These are phyloP conservation scores for Eristalis arbustorum DNA, from an alignment of 2,888 invertebrate genomes.

Conservation along the genomic window DNA sequence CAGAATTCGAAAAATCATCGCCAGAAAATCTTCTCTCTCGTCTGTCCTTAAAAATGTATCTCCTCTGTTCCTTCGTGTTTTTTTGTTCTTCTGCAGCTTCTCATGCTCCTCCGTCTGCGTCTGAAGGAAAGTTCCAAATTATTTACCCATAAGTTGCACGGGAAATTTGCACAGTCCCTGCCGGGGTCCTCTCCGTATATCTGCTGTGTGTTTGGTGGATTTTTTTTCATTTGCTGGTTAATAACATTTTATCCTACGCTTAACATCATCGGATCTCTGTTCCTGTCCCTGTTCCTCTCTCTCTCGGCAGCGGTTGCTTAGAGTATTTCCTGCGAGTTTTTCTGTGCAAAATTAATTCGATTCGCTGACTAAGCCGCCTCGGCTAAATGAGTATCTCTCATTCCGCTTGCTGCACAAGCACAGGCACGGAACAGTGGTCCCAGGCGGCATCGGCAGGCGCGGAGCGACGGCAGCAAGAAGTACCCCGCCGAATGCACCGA, in stretches of 20 bases:
- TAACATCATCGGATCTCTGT: conserved; percentile 62
- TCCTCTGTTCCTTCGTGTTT: background rate
- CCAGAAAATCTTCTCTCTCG: conserved; percentile 58
- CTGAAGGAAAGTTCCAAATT: conserved; percentile 55
- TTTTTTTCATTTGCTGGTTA: conserved; percentile 54
- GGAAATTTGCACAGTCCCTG: conserved; percentile 45
- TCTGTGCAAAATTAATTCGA: conserved; percentile 68
- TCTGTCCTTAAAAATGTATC: conserved; percentile 52
- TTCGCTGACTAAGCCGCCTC: conserved; percentile 63
- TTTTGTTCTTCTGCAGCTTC: background rate
- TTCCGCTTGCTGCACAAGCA: conserved; percentile 41
- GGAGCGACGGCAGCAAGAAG: background rate
- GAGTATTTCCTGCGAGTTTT: conserved; percentile 58
- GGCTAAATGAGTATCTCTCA: conserved; percentile 68
- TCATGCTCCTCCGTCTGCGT: conserved; percentile 12
- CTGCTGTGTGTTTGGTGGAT: background rate
- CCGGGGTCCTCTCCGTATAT: background rate
- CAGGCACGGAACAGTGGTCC: conserved; percentile 33
- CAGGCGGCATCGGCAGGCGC: background rate
- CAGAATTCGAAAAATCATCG: conserved; percentile 70
- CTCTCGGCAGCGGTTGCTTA: conserved; percentile 28
- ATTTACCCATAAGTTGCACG: conserved; percentile 66
- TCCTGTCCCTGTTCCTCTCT: conserved; percentile 1
- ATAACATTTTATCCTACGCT: conserved; percentile 70
- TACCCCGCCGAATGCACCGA: conserved; percentile 20